phyloP scores from a whole-genome alignment of 2,113 vertebrate species.

The Parus major region DNA sequence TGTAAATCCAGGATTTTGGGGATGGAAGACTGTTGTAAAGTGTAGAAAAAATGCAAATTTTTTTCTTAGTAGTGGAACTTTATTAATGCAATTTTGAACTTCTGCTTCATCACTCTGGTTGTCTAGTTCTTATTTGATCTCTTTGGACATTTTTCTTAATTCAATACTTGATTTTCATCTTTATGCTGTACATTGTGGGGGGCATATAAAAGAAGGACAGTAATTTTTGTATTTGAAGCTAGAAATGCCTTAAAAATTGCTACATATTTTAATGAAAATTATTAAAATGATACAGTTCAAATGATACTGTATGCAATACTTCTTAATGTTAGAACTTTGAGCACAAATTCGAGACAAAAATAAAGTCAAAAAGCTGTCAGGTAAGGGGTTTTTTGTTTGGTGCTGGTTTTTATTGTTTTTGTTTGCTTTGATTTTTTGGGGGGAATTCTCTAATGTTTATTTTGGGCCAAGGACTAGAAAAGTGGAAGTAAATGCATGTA shows the following conservation, averaged over 20 bases:
- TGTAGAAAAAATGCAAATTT: background rate
- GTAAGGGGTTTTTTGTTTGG: background rate
- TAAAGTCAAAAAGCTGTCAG: background rate
- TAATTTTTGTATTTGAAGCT: background rate
- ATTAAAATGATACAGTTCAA: background rate
- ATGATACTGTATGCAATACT: background rate
- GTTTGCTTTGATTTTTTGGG: background rate
- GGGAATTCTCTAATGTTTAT: background rate
- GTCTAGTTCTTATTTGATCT: background rate
- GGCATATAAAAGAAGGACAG: background rate
- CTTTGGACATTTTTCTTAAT: background rate
- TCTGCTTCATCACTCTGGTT: background rate
- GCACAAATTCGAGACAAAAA: background rate
- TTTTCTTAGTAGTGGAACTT: background rate
- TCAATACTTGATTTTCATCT: background rate
- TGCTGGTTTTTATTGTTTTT: background rate
- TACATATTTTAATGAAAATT: background rate
- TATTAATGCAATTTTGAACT: background rate
- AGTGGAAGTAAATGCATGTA: background rate
- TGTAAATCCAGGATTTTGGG: background rate
- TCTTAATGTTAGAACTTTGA: background rate
- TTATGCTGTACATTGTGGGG: fast-evolving
- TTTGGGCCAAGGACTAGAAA: background rate
- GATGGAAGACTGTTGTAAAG: background rate
- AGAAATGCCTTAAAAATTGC: background rate